Conservation (phyloP, 1,140 invertebrate species). For the Drosophila micromelanica region DNA sequence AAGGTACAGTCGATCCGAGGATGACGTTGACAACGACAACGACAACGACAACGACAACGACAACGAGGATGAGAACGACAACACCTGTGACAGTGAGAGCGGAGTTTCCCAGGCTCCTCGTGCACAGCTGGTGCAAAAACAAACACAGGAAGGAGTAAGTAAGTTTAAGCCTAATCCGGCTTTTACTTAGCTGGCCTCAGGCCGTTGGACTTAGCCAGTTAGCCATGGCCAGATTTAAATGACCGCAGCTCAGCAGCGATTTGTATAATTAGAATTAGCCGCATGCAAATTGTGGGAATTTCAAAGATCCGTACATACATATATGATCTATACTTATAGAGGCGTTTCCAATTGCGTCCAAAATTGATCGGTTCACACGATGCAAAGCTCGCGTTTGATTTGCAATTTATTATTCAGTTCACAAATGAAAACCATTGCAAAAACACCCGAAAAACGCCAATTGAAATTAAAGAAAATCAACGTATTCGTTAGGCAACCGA, state of each 20-base stretch:
- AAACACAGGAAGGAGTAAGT: slow-evolving; percentile 72
- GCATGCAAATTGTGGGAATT: slow-evolving; percentile 81
- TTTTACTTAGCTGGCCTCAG: slow-evolving; percentile 67
- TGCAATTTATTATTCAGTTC: slow-evolving; percentile 63
- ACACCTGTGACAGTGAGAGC: slow-evolving; percentile 59
- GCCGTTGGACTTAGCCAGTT: slow-evolving; percentile 63
- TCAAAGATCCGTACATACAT: slow-evolving; percentile 5
- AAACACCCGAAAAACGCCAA: slow-evolving; percentile 63
- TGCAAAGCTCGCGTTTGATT: slow-evolving; percentile 8
- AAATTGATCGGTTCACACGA: slow-evolving; percentile 21
- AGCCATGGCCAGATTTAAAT: slow-evolving; percentile 80
- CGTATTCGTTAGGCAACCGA: slow-evolving; percentile 70
- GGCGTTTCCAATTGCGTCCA: slow-evolving; percentile 11
- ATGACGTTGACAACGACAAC: slow-evolving; percentile 53
- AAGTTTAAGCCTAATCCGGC: slow-evolving; percentile 69
- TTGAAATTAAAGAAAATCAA: slow-evolving; percentile 66
- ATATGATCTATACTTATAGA: neutral
- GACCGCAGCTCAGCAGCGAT: slow-evolving; percentile 77
- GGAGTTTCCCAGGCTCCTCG: slow-evolving; percentile 74
- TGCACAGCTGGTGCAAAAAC: slow-evolving; percentile 65
- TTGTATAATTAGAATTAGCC: slow-evolving; percentile 79
- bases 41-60: slow-evolving; percentile 10
- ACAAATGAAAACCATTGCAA: slow-evolving; percentile 61
- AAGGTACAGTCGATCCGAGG: slow-evolving; percentile 62
- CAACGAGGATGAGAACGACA: slow-evolving; percentile 20